These are phyloP conservation scores for Meiosimyza decipiens DNA, from an alignment of 2,888 invertebrate genomes.

Conservation along the genomic window DNA sequence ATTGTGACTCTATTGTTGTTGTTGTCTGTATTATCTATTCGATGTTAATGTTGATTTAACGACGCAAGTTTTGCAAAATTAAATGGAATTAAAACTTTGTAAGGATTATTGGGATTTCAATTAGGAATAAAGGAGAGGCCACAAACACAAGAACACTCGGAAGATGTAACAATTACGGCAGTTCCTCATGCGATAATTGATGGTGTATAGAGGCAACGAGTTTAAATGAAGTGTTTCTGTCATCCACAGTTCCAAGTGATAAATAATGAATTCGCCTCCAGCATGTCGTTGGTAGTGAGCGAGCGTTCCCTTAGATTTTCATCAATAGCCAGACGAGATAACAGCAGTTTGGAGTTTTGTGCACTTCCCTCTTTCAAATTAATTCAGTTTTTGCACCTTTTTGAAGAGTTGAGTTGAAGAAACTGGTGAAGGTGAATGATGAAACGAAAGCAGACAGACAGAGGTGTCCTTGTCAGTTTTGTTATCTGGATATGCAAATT, in stretches of 20 bases:
- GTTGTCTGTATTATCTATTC: background rate
- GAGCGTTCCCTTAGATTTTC: no score
- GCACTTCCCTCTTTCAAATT: no score
- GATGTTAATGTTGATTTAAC: constrained; percentile 15
- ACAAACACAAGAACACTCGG: background rate
- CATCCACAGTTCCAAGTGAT: constrained; percentile 13
- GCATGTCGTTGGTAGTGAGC: no score
- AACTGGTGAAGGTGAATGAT: no score
- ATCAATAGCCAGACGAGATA: no score
- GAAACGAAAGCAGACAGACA: no score
- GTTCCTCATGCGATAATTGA: constrained; percentile 7
- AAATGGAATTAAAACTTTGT: constrained; percentile 3
- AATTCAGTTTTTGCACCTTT: no score
- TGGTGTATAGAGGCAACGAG: background rate
- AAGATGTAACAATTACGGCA: background rate
- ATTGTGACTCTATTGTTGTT: background rate
- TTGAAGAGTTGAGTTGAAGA: no score
- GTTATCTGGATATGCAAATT: no score
- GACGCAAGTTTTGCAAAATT: constrained; percentile 13
- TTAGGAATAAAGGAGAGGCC: background rate
- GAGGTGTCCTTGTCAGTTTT: no score
- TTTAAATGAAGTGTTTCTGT: constrained; percentile 19
- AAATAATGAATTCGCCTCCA: constrained; percentile 8
- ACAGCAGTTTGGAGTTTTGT: no score
- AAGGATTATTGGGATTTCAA: constrained; percentile 23